A percentile compares a stretch with the other conserved stretches of the same genome.
phyloP scores from a whole-genome alignment of 2,113 vertebrate species.

The Mungos mungo region DNA sequence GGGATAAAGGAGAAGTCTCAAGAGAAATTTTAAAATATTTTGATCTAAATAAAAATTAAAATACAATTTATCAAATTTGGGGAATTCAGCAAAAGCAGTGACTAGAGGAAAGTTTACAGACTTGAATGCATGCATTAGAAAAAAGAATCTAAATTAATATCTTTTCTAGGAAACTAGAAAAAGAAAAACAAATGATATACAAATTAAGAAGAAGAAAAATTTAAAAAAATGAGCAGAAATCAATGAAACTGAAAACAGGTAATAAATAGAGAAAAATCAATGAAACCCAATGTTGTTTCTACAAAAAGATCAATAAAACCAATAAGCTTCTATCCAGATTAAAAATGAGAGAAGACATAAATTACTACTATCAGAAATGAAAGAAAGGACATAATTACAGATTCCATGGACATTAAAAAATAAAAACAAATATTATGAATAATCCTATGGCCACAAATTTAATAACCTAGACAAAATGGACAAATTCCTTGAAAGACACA shows the following conservation, averaged over 20 bases:
- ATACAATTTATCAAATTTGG: background rate
- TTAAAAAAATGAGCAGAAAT: background rate
- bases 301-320: background rate
- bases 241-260: background rate
- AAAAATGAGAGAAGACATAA: background rate
- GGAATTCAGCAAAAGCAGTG: background rate
- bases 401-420: background rate
- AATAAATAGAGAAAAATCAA: background rate
- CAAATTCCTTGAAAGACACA: background rate
- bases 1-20: background rate
- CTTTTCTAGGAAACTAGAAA: background rate
- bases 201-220: background rate
- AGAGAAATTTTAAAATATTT: background rate
- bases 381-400: background rate
- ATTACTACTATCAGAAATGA: background rate
- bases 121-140: background rate
- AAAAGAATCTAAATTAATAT: background rate
- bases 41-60: background rate
- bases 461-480: background rate
- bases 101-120: background rate
- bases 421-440: background rate
- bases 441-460: background rate
- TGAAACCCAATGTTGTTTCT: background rate
- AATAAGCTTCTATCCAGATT: background rate
- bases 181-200: background rate